These are phyloP conservation scores for Pocota personata DNA, from an alignment of 2,888 invertebrate genomes.

Conservation along the genomic window DNA sequence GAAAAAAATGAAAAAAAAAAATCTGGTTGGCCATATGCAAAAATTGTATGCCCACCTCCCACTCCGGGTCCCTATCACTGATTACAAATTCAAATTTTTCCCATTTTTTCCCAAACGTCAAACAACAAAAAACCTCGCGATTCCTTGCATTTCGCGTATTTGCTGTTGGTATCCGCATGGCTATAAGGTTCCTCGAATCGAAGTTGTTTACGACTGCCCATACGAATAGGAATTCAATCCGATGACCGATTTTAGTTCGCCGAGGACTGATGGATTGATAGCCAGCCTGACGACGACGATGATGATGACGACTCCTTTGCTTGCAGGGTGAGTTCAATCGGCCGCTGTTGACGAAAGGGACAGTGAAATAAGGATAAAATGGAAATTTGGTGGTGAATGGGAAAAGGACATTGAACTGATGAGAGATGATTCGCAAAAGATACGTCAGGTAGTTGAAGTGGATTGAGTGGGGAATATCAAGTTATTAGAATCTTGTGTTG, in stretches of 20 bases:
- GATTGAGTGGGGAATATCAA: not conserved
- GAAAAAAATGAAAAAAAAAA: conserved; percentile 15
- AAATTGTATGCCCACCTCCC: conserved; percentile 50
- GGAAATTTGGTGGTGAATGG: conserved; percentile 16
- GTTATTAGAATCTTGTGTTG: no score
- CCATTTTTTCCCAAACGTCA: conserved; percentile 68
- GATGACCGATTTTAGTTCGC: conserved; percentile 68
- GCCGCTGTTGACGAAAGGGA: conserved; percentile 47
- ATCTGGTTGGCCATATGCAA: conserved; percentile 47
- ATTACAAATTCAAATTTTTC: conserved; percentile 73
- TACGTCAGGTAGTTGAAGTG: not conserved
- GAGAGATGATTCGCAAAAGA: conserved; percentile 2
- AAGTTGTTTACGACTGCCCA: conserved; percentile 60
- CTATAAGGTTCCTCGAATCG: conserved; percentile 44
- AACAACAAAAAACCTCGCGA: conserved; percentile 5
- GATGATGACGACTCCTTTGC: not conserved
- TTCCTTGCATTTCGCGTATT: conserved; percentile 53
- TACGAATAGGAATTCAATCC: conserved; percentile 66
- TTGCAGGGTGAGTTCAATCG: not conserved
- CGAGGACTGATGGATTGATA: conserved; percentile 68
- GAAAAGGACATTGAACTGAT: conserved; percentile 42
- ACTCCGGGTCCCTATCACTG: conserved; percentile 40
- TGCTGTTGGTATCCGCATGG: conserved; percentile 28
- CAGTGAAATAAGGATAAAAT: conserved; percentile 62
- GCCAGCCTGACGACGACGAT: conserved; percentile 38